Conservation (phyloP, 2,113 vertebrate species). For the Alexandromys fortis region DNA sequence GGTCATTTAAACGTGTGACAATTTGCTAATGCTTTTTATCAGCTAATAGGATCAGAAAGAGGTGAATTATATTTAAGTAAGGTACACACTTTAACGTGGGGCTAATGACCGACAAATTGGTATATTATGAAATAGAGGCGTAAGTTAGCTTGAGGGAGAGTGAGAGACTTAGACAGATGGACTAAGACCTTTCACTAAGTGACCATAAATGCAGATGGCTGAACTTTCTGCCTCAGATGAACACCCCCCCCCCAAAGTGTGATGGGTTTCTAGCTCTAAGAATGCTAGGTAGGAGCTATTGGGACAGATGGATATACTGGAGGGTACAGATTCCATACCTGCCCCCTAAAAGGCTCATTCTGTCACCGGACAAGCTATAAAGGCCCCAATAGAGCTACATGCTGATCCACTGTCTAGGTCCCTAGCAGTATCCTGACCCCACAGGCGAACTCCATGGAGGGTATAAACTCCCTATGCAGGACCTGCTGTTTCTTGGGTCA, state of each 20-base stretch:
- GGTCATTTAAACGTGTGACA: constrained; percentile 74
- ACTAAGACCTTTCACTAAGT: neutral
- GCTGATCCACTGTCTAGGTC: neutral
- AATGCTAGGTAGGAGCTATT: neutral
- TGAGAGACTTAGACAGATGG: neutral
- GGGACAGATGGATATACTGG: neutral
- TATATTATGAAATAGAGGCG: constrained; percentile 44
- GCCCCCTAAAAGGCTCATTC: rapidly evolving
- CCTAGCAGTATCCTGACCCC: neutral
- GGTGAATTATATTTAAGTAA: constrained; percentile 68
- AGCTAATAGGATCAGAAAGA: constrained; percentile 64
- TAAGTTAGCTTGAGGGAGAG: neutral
- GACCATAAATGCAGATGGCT: neutral
- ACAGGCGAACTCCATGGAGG: rapidly evolving
- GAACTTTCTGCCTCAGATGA: neutral
- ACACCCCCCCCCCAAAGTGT: neutral
- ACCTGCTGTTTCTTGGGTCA: neutral
- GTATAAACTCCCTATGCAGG: neutral
- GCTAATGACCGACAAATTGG: constrained; percentile 67
- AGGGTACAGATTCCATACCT: rapidly evolving
- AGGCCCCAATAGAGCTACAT: too few relatives aligned
- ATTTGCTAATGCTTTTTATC: constrained; percentile 75
- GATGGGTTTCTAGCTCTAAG: neutral
- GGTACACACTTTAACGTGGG: constrained; percentile 66
- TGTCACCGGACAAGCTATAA: neutral